Evolutionary conservation across 2,113 vertebrate genomes (phyloP).

Genomic region (Salvelinus alpinus): DNA sequence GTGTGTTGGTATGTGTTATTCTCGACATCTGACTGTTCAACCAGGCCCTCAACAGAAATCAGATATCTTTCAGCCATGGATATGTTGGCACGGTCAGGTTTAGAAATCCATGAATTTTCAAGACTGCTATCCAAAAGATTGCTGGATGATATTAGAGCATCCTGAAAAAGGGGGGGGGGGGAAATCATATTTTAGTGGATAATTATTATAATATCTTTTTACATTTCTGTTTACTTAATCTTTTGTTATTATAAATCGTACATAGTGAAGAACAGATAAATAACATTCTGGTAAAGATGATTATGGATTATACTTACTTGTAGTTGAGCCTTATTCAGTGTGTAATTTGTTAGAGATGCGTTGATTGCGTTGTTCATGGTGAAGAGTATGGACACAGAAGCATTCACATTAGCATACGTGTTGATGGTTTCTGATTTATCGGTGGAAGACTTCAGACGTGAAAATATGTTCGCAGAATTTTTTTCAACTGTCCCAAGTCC

Average conservation of each 20-base stretch:
- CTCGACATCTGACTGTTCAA: conserved; percentile 33
- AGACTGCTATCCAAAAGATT: conserved; percentile 61
- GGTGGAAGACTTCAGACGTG: conserved; percentile 22
- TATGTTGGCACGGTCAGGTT: accelerated
- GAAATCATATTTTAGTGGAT: too few species aligned
- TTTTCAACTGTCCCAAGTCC: conserved; percentile 46
- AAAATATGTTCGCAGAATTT: conserved; percentile 24
- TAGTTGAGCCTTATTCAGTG: accelerated
- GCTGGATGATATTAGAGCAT: conserved; percentile 71
- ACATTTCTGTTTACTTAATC: too few species aligned
- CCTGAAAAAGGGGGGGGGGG: conserved; percentile 65
- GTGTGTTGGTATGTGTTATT: not conserved
- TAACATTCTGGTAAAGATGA: not conserved
- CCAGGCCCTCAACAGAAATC: conserved; percentile 71
- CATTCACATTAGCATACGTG: conserved; percentile 39
- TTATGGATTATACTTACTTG: conserved; percentile 46
- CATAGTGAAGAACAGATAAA: not conserved
- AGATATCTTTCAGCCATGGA: conserved; percentile 69
- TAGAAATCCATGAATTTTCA: conserved; percentile 21
- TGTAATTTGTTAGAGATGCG: conserved; percentile 1
- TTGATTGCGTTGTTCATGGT: not conserved
- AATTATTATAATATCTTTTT: too few species aligned
- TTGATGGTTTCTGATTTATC: not conserved
- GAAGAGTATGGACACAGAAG: conserved; percentile 23
- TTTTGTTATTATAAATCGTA: too few species aligned